Conservation (phyloP, 1,140 invertebrate genomes). For the Zophobas morio region DNA sequence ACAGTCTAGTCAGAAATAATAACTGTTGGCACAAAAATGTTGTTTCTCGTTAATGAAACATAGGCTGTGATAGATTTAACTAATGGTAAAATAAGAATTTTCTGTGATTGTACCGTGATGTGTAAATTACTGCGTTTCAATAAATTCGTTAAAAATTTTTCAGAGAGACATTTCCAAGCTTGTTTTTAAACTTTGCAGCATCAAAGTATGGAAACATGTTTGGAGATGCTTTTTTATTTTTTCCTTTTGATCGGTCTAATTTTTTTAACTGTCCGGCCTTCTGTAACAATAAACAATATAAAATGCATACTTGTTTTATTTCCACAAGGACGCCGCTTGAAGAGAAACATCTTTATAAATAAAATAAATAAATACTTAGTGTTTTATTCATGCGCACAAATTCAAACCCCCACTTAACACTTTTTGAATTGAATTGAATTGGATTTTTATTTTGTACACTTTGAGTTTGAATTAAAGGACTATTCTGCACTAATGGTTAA, state of each 20-base stretch:
- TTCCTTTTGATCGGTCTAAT: slow-evolving; percentile 53
- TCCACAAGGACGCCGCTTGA: slow-evolving; percentile 29
- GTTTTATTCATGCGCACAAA: slow-evolving; percentile 43
- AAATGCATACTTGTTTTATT: slow-evolving; percentile 57
- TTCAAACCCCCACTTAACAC: slow-evolving; percentile 18
- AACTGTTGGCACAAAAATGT: slow-evolving; percentile 18
- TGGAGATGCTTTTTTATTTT: slow-evolving; percentile 65
- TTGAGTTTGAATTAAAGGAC: slow-evolving; percentile 4
- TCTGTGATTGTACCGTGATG: slow-evolving; percentile 61
- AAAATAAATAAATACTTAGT: slow-evolving; percentile 33
- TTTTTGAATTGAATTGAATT: not conserved
- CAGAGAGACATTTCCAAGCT: slow-evolving; percentile 59
- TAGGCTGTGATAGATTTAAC: slow-evolving; percentile 56
- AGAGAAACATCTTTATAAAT: slow-evolving; percentile 19
- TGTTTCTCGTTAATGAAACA: slow-evolving; percentile 1
- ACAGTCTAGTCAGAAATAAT: slow-evolving; percentile 28
- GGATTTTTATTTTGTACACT: not conserved
- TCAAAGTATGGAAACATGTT: slow-evolving; percentile 57
- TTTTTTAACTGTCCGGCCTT: slow-evolving; percentile 29
- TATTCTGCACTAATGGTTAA: slow-evolving; percentile 34
- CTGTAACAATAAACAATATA: slow-evolving; percentile 51
- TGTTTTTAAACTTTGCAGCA: slow-evolving; percentile 57
- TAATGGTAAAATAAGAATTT: slow-evolving; percentile 31
- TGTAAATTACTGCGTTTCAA: slow-evolving; percentile 57
- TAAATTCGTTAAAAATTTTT: slow-evolving; percentile 61